These are phyloP conservation scores for Smithornis capensis DNA, from an alignment of 2,113 vertebrate genomes.

Conservation along the genomic window DNA sequence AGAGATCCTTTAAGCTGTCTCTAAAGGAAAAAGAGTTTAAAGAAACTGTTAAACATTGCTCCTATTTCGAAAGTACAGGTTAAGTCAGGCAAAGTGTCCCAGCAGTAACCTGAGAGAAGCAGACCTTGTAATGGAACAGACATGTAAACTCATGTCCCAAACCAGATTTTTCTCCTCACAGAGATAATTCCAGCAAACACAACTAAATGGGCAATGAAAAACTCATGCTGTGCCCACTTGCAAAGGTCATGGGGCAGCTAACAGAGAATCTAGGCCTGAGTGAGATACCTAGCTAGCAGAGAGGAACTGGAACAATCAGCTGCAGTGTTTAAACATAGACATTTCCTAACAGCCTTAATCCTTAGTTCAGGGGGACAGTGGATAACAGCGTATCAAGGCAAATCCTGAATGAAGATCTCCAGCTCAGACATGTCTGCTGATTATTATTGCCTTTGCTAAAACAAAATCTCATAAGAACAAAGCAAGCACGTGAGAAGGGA, in stretches of 20 bases:
- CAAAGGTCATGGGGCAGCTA: neutral
- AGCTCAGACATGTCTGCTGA: accelerated
- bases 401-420: neutral
- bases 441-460: neutral
- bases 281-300: neutral
- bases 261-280: neutral
- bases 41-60: neutral
- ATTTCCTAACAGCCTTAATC: neutral
- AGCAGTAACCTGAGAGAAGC: accelerated
- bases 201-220: neutral
- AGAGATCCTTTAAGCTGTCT: neutral
- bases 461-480: neutral
- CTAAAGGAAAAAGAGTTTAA: neutral
- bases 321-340: neutral
- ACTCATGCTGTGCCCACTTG: accelerated
- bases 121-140: neutral
- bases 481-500: neutral
- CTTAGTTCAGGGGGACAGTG: neutral
- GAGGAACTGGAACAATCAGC: neutral
- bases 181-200: neutral
- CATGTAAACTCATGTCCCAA: neutral
- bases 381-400: neutral
- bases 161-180: neutral
- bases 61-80: neutral
- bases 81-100: neutral